Evolutionary conservation across 2,888 invertebrate genomes (phyloP).

Genomic region (Apocheima hispidaria): DNA sequence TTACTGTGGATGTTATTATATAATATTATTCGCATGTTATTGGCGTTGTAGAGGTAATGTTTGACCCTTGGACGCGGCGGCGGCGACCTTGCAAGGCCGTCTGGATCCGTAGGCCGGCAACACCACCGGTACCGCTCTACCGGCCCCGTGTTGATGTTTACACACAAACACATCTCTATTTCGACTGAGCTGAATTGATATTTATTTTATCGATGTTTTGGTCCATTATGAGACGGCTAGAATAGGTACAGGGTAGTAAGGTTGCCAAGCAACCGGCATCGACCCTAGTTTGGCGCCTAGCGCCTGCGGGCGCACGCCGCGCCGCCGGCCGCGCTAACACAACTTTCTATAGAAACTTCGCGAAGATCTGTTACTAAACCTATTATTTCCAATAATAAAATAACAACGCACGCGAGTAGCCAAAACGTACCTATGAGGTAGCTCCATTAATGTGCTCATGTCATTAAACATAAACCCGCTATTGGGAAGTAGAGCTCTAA

Average conservation of each 20-base stretch:
- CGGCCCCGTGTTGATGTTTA: conserved; percentile 9
- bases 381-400: conserved; percentile 9
- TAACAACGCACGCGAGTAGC: conserved; percentile 7
- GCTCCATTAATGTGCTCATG: conserved; percentile 26
- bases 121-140: conserved; percentile 35
- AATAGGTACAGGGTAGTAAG: conserved; percentile 35
- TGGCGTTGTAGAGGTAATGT: conserved; percentile 5
- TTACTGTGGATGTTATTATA: not conserved
- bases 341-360: conserved; percentile 66
- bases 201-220: conserved; percentile 13
- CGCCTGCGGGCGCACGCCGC: conserved; percentile 33
- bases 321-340: conserved; percentile 40
- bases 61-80: conserved; percentile 15
- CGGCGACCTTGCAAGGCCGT: conserved; percentile 65
- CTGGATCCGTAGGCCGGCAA: conserved; percentile 38
- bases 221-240: conserved; percentile 11
- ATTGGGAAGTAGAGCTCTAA: not conserved
- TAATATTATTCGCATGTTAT: not conserved
- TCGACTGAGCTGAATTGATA: conserved; percentile 2
- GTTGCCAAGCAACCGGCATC: conserved; percentile 72
- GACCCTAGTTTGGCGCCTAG: conserved; percentile 48
- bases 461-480: conserved; percentile 32
- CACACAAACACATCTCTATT: conserved; percentile 1
- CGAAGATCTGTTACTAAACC: conserved; percentile 40
- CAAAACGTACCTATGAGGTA: conserved; percentile 19